These are phyloP conservation scores for Gonioctena quinquepunctata DNA, from an alignment of 1,140 invertebrate genomes.

Conservation along the genomic window DNA sequence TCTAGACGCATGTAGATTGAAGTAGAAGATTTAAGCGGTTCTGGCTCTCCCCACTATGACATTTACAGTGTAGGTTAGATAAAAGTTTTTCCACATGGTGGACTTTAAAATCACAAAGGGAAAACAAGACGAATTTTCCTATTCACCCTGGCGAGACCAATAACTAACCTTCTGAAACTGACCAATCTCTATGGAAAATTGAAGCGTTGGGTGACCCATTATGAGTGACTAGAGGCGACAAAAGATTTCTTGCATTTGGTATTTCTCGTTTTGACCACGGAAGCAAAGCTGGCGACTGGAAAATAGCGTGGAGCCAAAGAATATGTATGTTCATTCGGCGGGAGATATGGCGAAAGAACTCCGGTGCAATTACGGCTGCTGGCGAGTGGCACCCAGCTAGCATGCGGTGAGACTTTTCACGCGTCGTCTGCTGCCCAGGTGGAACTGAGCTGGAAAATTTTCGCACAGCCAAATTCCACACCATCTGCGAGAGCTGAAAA, in stretches of 20 bases:
- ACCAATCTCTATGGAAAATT: not conserved
- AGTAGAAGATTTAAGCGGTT: too few species aligned
- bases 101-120: too few species aligned
- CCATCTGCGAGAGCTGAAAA: slow-evolving; percentile 90
- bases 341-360: slow-evolving; percentile 2
- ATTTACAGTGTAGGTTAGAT: too few species aligned
- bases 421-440: slow-evolving; percentile 99
- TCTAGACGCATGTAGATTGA: too few species aligned
- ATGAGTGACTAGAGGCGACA: slow-evolving; percentile 35
- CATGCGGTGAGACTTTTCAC: slow-evolving; percentile 92
- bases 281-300: slow-evolving; percentile 20
- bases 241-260: too few species aligned
- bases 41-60: too few species aligned
- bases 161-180: not conserved
- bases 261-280: slow-evolving; percentile 14
- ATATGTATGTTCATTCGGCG: not conserved
- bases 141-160: too few species aligned
- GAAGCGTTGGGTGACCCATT: not conserved
- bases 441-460: slow-evolving; percentile 96
- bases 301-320: not conserved
- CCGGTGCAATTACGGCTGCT: slow-evolving; percentile 59
- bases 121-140: too few species aligned
- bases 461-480: slow-evolving; percentile 92
- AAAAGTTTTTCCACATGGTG: too few species aligned
- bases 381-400: slow-evolving; percentile 73